Base-by-base conservation (phyloP, 2,888 invertebrate species). In the Yponomeuta plumbellus region DNA sequence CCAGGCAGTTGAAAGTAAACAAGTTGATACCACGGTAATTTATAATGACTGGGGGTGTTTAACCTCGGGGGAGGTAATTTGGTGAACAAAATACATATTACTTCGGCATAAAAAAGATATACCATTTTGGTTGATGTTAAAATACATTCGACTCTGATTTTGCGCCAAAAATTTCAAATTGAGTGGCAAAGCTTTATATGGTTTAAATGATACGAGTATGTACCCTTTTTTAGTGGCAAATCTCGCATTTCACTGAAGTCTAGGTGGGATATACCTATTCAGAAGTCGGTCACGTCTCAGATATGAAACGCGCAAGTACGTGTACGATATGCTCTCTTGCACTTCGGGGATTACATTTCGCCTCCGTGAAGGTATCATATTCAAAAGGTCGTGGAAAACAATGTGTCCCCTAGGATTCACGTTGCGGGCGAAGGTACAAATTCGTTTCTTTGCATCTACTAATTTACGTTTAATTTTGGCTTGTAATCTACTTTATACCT, bases 341-440 rank as follows among this genome's bases (percentile, higher is more conserved):
- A 59, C 65, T 67, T 67, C 66, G 39, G 72, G 74, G 73, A 75
- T 72, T 73, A 71, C 66, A 72, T 73, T 74, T 70, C 64, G 61
- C 61, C 20, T 40, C 40, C 63, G 40, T 40, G 44, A 40, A 70
- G 69, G 68, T 70, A 69, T 72, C 72, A 69, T 64, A 72, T 72
- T 69, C 67, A 73, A 73, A 64, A 74, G 70, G 72, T 72, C 68
- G 73, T 68, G 68, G 70, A 71, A 71, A 76, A 79, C 72, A 73
- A 80, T 79, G 76, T 70, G 73, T 78, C 77, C 78, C 80, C 67
- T 61, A 75, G 76, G 76, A 68, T 70, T 67, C 39, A 74, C 75
- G 70, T 74, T 71, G 67, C 61, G 34, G 61, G 59, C 39, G 23
- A 39, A 44, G 11, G 44, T 40, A 56, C 61, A 65, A 65, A 61